Percentiles rank a stretch among this genome's conserved stretches.
phyloP scores from a whole-genome alignment of 2,888 invertebrate species.

The Galeruca laticollis region DNA sequence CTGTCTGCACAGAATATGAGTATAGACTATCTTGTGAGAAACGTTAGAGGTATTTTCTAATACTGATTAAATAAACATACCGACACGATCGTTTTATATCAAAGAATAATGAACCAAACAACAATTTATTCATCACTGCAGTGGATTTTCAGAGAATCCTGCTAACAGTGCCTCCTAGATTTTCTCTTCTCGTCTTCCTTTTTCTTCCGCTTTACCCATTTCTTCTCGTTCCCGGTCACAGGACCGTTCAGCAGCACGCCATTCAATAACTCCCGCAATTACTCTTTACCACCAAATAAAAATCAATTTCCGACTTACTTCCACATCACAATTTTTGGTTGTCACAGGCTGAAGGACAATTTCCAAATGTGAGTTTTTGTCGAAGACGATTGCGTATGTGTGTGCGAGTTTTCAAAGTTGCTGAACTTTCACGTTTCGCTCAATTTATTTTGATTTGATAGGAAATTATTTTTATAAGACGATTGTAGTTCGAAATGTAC shows the following conservation, averaged over 20 bases:
- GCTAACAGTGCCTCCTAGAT: constrained; percentile 24
- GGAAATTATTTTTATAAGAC: constrained; percentile 21
- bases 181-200: constrained; percentile 10
- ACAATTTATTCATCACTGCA: constrained; percentile 54
- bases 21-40: too few species aligned
- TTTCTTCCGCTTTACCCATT: constrained; percentile 34
- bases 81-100: not conserved
- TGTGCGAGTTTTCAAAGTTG: constrained; percentile 11
- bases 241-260: constrained; percentile 58
- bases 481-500: not conserved
- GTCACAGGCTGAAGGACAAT: constrained; percentile 46
- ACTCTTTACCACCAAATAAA: constrained; percentile 61
- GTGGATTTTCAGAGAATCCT: constrained; percentile 52
- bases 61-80: not conserved
- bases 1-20: too few species aligned
- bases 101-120: constrained; percentile 50
- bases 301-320: constrained; percentile 64
- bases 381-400: constrained; percentile 26
- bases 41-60: too few species aligned
- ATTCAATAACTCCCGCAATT: constrained; percentile 63
- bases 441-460: constrained; percentile 24
- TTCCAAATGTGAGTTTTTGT: constrained; percentile 32
- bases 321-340: constrained; percentile 53
- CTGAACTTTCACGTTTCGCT: constrained; percentile 19
- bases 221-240: constrained; percentile 51